Evolutionary conservation across 2,888 invertebrate species (phyloP).

Genomic region (Eristalinus aeneus): DNA sequence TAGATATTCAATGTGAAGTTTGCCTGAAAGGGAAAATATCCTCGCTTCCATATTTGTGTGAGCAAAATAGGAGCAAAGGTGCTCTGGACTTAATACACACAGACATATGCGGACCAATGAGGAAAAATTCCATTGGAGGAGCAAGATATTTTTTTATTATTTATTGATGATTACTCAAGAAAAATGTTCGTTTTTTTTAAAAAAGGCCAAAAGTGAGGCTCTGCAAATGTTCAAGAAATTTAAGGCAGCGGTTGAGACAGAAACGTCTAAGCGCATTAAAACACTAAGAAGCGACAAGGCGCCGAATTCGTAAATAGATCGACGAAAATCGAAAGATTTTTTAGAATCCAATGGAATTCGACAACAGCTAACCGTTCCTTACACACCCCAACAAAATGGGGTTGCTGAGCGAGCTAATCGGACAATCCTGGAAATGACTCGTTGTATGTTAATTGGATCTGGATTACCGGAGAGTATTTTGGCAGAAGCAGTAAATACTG

Average conservation of each 20-base stretch:
- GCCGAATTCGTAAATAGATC: constrained; percentile 38
- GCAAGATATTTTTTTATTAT: constrained; percentile 56
- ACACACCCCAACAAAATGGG: constrained; percentile 64
- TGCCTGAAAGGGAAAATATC: no score
- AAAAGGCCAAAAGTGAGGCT: constrained; percentile 55
- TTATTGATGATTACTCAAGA: constrained; percentile 57
- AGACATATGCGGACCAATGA: constrained; percentile 65
- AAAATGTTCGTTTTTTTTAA: constrained; percentile 49
- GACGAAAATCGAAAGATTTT: constrained; percentile 38
- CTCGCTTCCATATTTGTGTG: no score
- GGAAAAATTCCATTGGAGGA: constrained; percentile 44
- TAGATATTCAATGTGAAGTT: no score
- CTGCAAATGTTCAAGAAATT: constrained; percentile 52
- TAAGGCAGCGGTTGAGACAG: constrained; percentile 50
- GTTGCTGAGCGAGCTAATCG: constrained; percentile 57
- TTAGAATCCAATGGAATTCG: constrained; percentile 46
- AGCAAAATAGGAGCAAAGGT: no score
- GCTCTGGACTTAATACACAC: constrained; percentile 57
- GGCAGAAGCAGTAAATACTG: no score
- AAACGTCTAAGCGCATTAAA: constrained; percentile 40
- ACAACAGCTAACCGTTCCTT: constrained; percentile 38
- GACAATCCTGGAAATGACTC: constrained; percentile 71
- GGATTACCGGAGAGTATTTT: no score
- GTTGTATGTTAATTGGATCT: no score
- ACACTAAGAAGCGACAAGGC: constrained; percentile 47